Evolutionary conservation across 2,113 vertebrate species (phyloP).

Genomic region (Pollimyrus isidori): DNA sequence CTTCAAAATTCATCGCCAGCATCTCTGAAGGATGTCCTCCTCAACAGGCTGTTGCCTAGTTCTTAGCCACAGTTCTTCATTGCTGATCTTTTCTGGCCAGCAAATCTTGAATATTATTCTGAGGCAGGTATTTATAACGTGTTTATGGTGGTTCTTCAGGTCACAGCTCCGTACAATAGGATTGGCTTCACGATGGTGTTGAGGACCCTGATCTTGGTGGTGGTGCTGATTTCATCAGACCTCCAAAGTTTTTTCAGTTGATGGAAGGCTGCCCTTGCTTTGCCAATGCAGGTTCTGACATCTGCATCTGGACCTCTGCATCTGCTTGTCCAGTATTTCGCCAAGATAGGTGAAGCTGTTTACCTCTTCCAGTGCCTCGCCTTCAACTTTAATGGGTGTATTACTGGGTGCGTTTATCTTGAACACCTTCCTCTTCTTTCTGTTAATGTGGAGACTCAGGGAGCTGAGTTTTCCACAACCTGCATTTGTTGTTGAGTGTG

Average conservation of each 20-base stretch:
- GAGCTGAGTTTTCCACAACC: not conserved
- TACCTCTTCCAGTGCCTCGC: not conserved
- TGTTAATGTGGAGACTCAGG: not conserved
- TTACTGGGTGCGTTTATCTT: not conserved
- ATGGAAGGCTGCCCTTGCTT: not conserved
- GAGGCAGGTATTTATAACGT: too few relatives aligned
- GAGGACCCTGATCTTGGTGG: not conserved
- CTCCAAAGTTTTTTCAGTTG: not conserved
- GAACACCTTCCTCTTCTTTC: not conserved
- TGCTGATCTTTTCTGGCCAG: too few relatives aligned
- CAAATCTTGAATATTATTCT: too few relatives aligned
- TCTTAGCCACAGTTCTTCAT: too few relatives aligned
- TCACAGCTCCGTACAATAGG: not conserved
- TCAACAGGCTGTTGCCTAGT: too few relatives aligned
- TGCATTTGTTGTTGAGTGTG: not conserved
- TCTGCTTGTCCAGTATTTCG: not conserved
- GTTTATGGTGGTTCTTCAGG: not conserved
- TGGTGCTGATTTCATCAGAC: not conserved
- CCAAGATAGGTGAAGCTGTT: not conserved
- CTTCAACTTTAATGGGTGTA: not conserved
- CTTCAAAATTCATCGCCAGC: too few relatives aligned
- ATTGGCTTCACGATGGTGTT: not conserved
- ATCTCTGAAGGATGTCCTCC: too few relatives aligned
- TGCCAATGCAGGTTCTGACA: not conserved
- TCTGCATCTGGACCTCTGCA: not conserved